Evolutionary conservation across 1,140 invertebrate species (phyloP), one percentile per base, ranked within the genome.

Genomic region (Diploscapter pachys): DNA sequence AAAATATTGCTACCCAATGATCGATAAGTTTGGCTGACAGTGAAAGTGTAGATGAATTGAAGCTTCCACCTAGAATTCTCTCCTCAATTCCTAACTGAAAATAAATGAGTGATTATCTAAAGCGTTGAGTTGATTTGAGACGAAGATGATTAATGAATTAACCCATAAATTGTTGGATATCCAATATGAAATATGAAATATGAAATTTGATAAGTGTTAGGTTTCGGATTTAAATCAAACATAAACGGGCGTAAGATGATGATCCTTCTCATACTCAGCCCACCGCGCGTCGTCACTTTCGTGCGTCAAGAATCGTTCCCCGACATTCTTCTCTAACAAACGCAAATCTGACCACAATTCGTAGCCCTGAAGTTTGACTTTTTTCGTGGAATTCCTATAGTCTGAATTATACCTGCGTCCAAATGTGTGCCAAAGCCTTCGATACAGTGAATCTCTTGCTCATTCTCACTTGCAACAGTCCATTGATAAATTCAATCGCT

Each of bases 401-500:
- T 31, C 31, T 31, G 31, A 31, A 31, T 31, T 31, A 31, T 87
- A 92, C 92, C 89, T 93, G 92, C 74, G 98, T 89, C 95, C 96
- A 99, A 79, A 92, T 89, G 86, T 99, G 96, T 80, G 91, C 89
- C 59, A 97, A 89, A 79, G 94, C 94, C 88, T 98, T 99, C 87
- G 98, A 95, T 59, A 98, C 96, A 2, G 95, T 96, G 84, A 92
- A 95, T 59, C 96, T 90, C 88, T 98, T 98, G 76, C 94, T 90
- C 86, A 97, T 95, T 87, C 99, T 99, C 54, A 99, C 95, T 92
- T 98, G 95, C 63, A 99, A 89, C 73, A 99, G 88, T 89, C 96
- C 97, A 87, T 93, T 96, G 78, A 99, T 99, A 75, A 99, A 89
- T 88, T 98, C 95, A 86, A 98, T 95, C 72, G 95, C 96, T 96